Base-by-base conservation (phyloP, 2,113 vertebrate genomes). In the Hylia prasina region DNA sequence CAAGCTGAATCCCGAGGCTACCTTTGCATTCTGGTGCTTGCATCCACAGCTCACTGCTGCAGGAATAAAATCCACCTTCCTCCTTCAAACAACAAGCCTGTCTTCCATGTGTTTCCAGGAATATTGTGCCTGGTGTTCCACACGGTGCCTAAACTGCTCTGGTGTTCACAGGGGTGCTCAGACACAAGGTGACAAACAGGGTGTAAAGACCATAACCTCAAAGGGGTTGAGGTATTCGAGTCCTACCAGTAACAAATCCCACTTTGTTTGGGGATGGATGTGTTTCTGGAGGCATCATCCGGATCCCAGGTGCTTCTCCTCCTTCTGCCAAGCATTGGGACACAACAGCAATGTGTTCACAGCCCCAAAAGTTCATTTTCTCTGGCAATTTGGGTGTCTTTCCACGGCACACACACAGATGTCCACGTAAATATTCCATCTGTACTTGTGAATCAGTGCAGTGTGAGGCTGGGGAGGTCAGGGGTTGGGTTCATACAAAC, bases 1-100 rank as follows among this genome's bases (percentile, higher is more conserved):
- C 44, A 39, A 0, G 0, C 10, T 5, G 3, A 25, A 31, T 48
- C 25, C 9, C 0, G 0, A 64, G 53, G 30, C 10, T 33, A 31
- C 20, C 54, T 87, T 54, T 50, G 9, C 42, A 13, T 61, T 40
- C 57, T 13, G 47, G 9, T 2, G 0, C 64, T 64, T 44, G 45
- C 27, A 27, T 65, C 22, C 53, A 27, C 35, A 71, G n/a, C 61
- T 82, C 44, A 7, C 30, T 76, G 42, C 44, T 33, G 13, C 5
- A 5, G 58, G 0, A 5, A 16, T 14, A 80, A 87, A 85, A 80
- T 61, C 45, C 35, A 10, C 33, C 8, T 47, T 65, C 57, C 56
- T 48, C 69, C 64, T 57, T 28, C 87, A 58, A 78, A 45, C 54
- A 45, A 66, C 0, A 9, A 94, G 64, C 69, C 56, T 64, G 39